These are phyloP conservation scores for Magallana gigas DNA, from an alignment of 1,140 invertebrate species.

Conservation along the genomic window DNA sequence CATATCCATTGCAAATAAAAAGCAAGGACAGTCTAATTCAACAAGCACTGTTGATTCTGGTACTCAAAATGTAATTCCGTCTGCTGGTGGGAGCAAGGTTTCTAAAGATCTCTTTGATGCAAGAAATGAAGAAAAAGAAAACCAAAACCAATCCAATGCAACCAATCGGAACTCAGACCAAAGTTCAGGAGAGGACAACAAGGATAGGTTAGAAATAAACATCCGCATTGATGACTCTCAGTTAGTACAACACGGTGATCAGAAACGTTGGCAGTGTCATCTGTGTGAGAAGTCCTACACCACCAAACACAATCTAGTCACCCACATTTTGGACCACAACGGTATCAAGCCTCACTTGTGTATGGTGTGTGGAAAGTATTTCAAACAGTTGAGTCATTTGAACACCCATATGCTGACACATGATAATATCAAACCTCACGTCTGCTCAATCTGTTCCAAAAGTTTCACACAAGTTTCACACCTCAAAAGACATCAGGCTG, in stretches of 20 bases:
- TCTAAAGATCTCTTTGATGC: constrained; percentile 27
- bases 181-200: constrained; percentile 59
- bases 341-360: constrained; percentile 78
- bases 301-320: constrained; percentile 78
- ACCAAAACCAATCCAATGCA: constrained; percentile 14
- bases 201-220: constrained; percentile 69
- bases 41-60: constrained; percentile 30
- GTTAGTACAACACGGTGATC: constrained; percentile 68
- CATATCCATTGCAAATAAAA: constrained; percentile 71
- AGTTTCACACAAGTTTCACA: constrained; percentile 80
- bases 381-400: constrained; percentile 77
- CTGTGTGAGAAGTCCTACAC: constrained; percentile 76
- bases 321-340: constrained; percentile 77
- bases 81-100: background rate
- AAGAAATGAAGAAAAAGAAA: constrained; percentile 43
- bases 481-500: constrained; percentile 72
- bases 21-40: background rate
- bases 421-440: constrained; percentile 76
- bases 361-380: constrained; percentile 77
- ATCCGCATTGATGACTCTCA: constrained; percentile 75
- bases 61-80: background rate
- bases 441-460: constrained; percentile 75
- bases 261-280: constrained; percentile 76
- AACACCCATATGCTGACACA: constrained; percentile 79
- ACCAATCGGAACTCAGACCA: background rate